Percentiles rank a stretch among this genome's conserved stretches.
phyloP scores from a whole-genome alignment of 2,797 vertebrate species.

The Myotis daubentonii region DNA sequence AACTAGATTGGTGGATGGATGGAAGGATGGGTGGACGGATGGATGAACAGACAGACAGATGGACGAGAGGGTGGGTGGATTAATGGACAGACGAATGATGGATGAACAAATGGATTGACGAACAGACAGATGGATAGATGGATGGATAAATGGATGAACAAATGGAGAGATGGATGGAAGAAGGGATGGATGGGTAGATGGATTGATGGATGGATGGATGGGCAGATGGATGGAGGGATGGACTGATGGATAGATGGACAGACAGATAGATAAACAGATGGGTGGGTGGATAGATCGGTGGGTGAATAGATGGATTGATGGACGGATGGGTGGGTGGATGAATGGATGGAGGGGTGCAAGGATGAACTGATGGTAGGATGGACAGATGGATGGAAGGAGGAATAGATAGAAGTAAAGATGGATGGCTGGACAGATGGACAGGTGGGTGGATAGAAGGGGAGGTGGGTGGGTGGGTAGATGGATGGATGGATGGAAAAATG shows the following conservation, averaged over 20 bases:
- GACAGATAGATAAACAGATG: too few relatives aligned
- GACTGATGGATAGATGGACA: too few relatives aligned
- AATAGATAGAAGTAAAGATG: rapidly evolving
- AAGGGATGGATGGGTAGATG: background rate
- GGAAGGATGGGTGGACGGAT: background rate
- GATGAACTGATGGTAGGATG: background rate
- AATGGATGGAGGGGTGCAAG: background rate
- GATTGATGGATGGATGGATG: background rate
- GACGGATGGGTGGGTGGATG: too few relatives aligned
- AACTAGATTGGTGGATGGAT: background rate
- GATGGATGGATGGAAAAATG: background rate
- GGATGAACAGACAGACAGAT: background rate
- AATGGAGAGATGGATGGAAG: too few relatives aligned
- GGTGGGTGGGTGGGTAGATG: too few relatives aligned
- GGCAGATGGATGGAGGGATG: background rate
- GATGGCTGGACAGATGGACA: rapidly evolving
- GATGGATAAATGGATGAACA: too few relatives aligned
- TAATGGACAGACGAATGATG: too few relatives aligned
- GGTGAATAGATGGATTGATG: background rate
- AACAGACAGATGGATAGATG: background rate
- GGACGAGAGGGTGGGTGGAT: background rate
- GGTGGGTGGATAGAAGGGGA: rapidly evolving
- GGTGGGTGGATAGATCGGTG: rapidly evolving
- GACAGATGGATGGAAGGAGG: too few relatives aligned
- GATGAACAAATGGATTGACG: too few relatives aligned